Percentiles rank a stretch among this genome's conserved stretches.
These are phyloP conservation scores for Halictus rubicundus DNA, from an alignment of 1,140 invertebrate species.

Conservation along the genomic window DNA sequence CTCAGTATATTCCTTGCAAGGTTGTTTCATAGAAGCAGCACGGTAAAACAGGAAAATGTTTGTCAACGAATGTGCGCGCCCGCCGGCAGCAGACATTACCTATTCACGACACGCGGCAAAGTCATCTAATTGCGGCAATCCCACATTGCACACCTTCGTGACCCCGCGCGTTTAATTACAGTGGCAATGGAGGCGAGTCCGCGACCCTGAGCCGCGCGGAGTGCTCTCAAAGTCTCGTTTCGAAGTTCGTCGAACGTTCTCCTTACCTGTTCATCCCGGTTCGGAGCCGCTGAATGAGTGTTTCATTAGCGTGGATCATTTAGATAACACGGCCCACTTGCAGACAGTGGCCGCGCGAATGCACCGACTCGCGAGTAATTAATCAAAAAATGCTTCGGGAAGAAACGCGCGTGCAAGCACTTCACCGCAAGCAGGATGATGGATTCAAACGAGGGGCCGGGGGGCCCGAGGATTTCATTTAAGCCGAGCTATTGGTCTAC, in stretches of 20 bases:
- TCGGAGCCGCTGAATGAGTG: constrained; percentile 12
- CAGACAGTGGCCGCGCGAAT: constrained; percentile 13
- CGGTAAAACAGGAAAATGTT: background rate
- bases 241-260: background rate
- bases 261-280: constrained; percentile 1
- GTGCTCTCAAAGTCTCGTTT: background rate
- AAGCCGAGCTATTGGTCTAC: constrained; percentile 22
- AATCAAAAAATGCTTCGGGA: constrained; percentile 55
- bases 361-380: constrained; percentile 46
- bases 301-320: constrained; percentile 43
- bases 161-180: background rate
- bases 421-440: constrained; percentile 1
- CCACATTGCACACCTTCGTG: background rate
- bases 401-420: background rate
- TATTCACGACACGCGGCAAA: background rate
- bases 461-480: constrained; percentile 49
- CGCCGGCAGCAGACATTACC: background rate
- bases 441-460: constrained; percentile 15
- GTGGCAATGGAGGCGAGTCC: background rate
- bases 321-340: constrained; percentile 49
- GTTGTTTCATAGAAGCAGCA: background rate
- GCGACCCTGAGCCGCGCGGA: background rate
- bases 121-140: background rate
- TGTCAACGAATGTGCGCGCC: background rate
- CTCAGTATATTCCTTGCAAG: no score